A percentile compares a stretch with the other conserved stretches of the same genome.
phyloP scores from a whole-genome alignment of 1,140 invertebrate genomes.

The Megathymus violae region DNA sequence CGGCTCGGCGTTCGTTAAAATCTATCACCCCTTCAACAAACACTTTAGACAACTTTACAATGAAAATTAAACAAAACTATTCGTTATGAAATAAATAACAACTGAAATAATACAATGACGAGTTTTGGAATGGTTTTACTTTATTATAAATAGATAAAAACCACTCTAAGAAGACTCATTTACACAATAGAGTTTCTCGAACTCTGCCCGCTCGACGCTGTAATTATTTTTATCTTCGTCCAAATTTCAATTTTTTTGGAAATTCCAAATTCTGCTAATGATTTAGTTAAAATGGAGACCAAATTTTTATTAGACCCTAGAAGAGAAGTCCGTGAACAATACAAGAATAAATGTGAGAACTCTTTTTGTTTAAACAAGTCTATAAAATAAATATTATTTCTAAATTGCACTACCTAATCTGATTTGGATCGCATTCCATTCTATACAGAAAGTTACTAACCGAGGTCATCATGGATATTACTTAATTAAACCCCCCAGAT shows the following conservation, averaged over 20 bases:
- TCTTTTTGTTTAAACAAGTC: neutral
- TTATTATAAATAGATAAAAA: constrained; percentile 51
- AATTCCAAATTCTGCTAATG: too few species aligned
- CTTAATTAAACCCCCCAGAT: too few species aligned
- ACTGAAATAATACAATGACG: constrained; percentile 31
- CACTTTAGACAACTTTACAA: constrained; percentile 4
- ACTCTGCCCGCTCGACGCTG: too few species aligned
- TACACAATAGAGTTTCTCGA: neutral
- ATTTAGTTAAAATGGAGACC: too few species aligned
- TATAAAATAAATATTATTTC: constrained; percentile 50
- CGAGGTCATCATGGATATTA: too few species aligned
- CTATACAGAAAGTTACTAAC: neutral
- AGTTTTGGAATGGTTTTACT: constrained; percentile 57
- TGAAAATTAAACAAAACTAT: constrained; percentile 23
- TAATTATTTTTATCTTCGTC: too few species aligned
- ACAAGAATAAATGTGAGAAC: neutral
- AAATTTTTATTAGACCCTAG: too few species aligned
- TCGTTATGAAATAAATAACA: constrained; percentile 28
- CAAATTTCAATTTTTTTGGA: too few species aligned
- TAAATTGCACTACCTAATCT: constrained; percentile 61
- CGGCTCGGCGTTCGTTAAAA: too few species aligned
- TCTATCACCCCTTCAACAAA: too few species aligned
- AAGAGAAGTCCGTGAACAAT: too few species aligned
- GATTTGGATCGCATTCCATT: constrained; percentile 31
- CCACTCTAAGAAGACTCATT: constrained; percentile 41